Percentiles rank a stretch among this genome's conserved stretches.
Conservation (phyloP, 2,888 invertebrate species). For the Tryphoninae sp. region DNA sequence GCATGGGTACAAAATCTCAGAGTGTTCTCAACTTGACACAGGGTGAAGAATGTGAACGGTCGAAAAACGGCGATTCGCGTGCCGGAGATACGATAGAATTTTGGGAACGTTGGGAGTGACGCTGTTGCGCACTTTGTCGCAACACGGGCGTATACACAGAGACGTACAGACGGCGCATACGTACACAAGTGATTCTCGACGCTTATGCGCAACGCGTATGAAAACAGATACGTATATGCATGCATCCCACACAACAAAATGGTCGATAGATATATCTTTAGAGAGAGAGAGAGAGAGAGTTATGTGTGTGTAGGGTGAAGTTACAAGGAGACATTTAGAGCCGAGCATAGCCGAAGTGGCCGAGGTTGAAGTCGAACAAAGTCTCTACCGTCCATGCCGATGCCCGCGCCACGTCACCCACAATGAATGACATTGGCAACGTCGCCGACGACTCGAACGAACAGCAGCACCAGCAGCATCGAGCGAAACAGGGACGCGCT, state of each 20-base stretch:
- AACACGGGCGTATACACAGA: neutral
- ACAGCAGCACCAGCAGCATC: constrained; percentile 45
- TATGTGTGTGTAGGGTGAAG: neutral
- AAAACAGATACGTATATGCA: neutral
- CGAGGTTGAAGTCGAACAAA: constrained; percentile 46
- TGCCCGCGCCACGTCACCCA: constrained; percentile 75
- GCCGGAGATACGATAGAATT: neutral
- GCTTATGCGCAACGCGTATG: neutral
- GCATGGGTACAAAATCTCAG: neutral
- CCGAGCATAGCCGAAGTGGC: constrained; percentile 52
- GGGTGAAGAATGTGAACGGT: neutral
- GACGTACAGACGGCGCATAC: neutral
- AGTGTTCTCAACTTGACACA: neutral
- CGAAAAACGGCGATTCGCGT: neutral
- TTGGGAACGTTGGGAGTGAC: constrained; percentile 17
- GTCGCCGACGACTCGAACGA: constrained; percentile 45
- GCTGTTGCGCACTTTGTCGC: neutral
- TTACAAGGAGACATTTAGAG: constrained; percentile 14
- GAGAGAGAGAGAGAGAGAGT: neutral
- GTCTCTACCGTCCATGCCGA: constrained; percentile 55
- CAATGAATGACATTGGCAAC: constrained; percentile 74
- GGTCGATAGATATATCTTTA: neutral
- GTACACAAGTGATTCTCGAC: neutral
- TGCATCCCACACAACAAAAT: neutral
- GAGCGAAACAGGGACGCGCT: constrained; percentile 54